Base-by-base conservation (phyloP, 1,140 invertebrate species). In the Stratiolaelaps scimitus region DNA sequence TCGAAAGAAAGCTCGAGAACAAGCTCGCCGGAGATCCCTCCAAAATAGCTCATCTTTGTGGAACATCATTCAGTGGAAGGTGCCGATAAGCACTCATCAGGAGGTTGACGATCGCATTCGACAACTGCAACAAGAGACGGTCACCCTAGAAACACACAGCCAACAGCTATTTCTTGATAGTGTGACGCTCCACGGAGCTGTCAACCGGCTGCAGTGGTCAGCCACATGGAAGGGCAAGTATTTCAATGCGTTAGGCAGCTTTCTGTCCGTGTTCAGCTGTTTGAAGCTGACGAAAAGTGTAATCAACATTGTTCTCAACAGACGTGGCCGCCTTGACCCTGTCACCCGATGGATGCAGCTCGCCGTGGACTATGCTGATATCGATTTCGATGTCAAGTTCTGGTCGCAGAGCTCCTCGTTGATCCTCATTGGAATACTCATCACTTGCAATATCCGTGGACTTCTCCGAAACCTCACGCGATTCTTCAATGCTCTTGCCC, bases 401-500 rank as follows among this genome's bases (percentile, higher is more conserved):
- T 98, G 95, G 94, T 97, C 93, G 1, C 96, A 98, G 74, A 91
- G 98, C 72, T 86, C 98, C 64, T 98, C 94, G 0, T 99, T 99
- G 79, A 84, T 92, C 70, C 79, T 99, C 0, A 85, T 99, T 20
- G 95, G 95, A 4, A 93, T 95, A 70, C 98, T 99, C 69, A 93
- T 97, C 6, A 83, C 98, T 1, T 98, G 95, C 19, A 98, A 93
- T 1, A 97, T 98, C 65, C 78, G 96, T 71, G 95, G 95, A 17
- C 80, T 99, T 48, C 79, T 99, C 23, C 81, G 98, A 0, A 98
- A 93, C 0, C 79, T 99, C 19, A 97, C 94, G 17, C 98, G 97
- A 90, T 98, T 99, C 78, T 99, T 98, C 79, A 97, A 98, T 79
- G 92, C 93, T 71, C 95, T 99, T 72, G 97, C 95, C n/a, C 97